A percentile compares a stretch with the other conserved stretches of the same genome.
These are phyloP conservation scores for Zenarchopterus dispar DNA, from an alignment of 2,797 vertebrate species.

Conservation along the genomic window DNA sequence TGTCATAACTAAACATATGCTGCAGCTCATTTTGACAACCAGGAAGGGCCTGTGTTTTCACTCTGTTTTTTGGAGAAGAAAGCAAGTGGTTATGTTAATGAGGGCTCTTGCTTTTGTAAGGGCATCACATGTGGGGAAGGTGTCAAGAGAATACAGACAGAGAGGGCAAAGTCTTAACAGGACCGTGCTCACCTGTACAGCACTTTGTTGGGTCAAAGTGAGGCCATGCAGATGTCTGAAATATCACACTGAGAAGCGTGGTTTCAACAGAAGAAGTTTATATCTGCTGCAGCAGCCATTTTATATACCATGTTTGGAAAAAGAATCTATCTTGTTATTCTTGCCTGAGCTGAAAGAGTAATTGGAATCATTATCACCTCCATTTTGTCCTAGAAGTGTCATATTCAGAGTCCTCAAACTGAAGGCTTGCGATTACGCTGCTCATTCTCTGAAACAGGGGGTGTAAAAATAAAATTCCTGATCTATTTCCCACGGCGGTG, in stretches of 20 bases:
- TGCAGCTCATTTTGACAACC: conserved; percentile 6
- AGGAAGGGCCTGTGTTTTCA: conserved; percentile 29
- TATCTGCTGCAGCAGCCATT: conserved; percentile 1
- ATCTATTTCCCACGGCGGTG: conserved; percentile 33
- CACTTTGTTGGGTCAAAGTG: conserved; percentile 1
- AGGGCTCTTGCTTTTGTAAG: conserved; percentile 2
- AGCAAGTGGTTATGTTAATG: conserved; percentile 20
- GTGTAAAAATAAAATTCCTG: conserved; percentile 38
- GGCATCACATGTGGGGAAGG: not conserved
- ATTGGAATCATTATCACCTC: conserved; percentile 60
- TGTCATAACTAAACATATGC: conserved; percentile 28
- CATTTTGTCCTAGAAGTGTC: conserved; percentile 66
- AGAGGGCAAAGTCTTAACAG: conserved; percentile 1
- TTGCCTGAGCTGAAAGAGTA: conserved; percentile 47
- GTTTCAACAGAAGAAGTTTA: not conserved
- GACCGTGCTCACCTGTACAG: not conserved
- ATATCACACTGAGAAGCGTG: not conserved
- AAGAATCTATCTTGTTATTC: conserved; percentile 28
- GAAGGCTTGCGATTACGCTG: conserved; percentile 47
- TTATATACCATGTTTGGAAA: conserved; percentile 5
- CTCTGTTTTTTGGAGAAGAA: conserved; percentile 14
- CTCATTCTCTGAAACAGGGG: conserved; percentile 37
- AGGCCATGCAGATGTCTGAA: not conserved
- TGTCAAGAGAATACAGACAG: not conserved
- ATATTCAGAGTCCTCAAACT: conserved; percentile 60